Percentiles rank a stretch among this genome's conserved stretches.
These are phyloP conservation scores for Alligator sinensis DNA, from an alignment of 2,113 vertebrate species.

Conservation along the genomic window DNA sequence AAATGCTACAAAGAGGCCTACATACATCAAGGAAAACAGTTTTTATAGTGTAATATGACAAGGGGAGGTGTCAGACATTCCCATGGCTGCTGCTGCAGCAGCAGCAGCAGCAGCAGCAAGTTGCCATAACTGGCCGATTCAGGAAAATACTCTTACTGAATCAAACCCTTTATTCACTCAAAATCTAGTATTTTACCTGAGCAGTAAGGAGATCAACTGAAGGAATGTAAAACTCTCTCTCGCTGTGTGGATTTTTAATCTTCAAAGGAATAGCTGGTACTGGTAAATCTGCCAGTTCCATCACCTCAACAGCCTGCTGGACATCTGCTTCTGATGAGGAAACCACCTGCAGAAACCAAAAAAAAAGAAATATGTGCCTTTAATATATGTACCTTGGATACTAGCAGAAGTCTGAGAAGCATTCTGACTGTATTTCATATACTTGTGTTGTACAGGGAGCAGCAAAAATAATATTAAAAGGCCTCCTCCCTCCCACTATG, in stretches of 20 bases:
- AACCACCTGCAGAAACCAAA: conserved; percentile 50
- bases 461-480: not conserved
- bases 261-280: conserved; percentile 55
- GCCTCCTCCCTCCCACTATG: not conserved
- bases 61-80: not conserved
- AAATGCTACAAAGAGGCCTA: not conserved
- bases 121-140: fast-evolving
- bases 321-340: conserved; percentile 58
- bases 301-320: not conserved
- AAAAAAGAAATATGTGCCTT: too few species aligned
- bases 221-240: conserved; percentile 91
- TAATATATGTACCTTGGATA: too few species aligned
- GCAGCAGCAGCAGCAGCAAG: not conserved
- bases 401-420: not conserved
- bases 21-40: not conserved
- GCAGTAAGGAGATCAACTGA: conserved; percentile 96
- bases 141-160: not conserved
- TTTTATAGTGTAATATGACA: not conserved
- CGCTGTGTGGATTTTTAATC: conserved; percentile 72
- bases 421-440: too few species aligned
- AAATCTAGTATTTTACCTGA: conserved; percentile 82
- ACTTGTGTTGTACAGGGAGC: not conserved
- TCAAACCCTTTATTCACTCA: not conserved
- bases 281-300: conserved; percentile 57
- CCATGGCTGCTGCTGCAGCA: not conserved